Percentiles rank a stretch among this genome's conserved stretches.
phyloP scores from a whole-genome alignment of 2,797 vertebrate species.

The Rhynchonycteris naso region DNA sequence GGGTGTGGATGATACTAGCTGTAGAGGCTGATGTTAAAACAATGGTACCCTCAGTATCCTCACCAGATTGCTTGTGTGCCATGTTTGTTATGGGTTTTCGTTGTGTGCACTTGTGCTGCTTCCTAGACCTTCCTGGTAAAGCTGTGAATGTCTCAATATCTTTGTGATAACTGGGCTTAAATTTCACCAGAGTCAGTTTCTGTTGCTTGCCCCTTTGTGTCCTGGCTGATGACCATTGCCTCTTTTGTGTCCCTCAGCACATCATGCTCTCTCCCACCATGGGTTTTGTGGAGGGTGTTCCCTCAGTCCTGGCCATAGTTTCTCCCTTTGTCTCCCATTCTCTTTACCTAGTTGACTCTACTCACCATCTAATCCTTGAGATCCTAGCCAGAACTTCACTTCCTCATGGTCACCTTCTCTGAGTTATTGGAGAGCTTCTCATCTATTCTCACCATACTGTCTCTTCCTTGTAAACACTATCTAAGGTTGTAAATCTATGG shows the following conservation, averaged over 20 bases:
- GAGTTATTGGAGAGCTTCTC: not conserved
- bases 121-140: not conserved
- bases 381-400: too few relatives aligned
- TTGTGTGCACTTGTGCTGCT: not conserved
- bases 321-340: not conserved
- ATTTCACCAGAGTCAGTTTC: not conserved
- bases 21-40: not conserved
- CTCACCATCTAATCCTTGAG: not conserved
- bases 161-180: not conserved
- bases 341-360: not conserved
- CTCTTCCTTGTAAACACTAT: not conserved
- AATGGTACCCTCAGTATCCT: too few relatives aligned
- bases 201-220: not conserved
- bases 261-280: fast-evolving
- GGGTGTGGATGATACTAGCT: not conserved
- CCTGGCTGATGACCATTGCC: not conserved
- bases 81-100: not conserved
- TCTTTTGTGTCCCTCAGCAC: not conserved
- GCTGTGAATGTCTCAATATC: not conserved
- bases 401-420: not conserved
- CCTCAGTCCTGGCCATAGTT: not conserved
- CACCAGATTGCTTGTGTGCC: not conserved
- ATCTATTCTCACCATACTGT: not conserved
- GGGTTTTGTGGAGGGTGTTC: too few relatives aligned
- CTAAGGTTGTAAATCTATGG: not conserved